These are phyloP conservation scores for Dryococelus australis DNA, from an alignment of 2,888 invertebrate genomes.

Conservation along the genomic window DNA sequence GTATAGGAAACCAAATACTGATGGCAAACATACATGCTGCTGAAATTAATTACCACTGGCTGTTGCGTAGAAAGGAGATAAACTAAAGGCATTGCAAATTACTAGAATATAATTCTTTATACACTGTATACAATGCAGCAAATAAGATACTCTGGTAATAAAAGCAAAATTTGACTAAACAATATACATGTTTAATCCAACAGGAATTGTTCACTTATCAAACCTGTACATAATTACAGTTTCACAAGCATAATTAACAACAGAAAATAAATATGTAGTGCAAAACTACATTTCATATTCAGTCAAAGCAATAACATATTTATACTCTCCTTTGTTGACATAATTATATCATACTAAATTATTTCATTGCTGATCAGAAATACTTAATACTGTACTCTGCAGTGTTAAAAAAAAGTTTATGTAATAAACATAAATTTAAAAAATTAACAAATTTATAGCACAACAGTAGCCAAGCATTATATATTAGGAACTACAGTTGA, in stretches of 20 bases:
- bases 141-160: too few species aligned
- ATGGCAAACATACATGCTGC: too few species aligned
- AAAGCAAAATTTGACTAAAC: not conserved
- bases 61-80: too few species aligned
- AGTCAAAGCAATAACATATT: conserved; percentile 9
- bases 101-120: too few species aligned
- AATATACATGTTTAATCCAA: not conserved
- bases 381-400: conserved; percentile 12
- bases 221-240: conserved; percentile 1
- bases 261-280: not conserved
- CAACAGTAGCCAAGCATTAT: not conserved
- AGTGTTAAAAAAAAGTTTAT: not conserved
- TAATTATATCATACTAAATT: not conserved
- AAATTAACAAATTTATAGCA: not conserved
- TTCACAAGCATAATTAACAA: not conserved
- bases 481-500: not conserved
- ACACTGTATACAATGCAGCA: too few species aligned
- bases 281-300: not conserved
- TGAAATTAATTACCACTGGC: too few species aligned
- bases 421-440: not conserved
- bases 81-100: too few species aligned
- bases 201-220: not conserved
- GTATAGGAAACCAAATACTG: too few species aligned
- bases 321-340: not conserved
- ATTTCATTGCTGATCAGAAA: not conserved